Evolutionary conservation across 2,888 invertebrate species (phyloP), one percentile per base, ranked within the genome.

Genomic region (Acanthoscelides obtectus): DNA sequence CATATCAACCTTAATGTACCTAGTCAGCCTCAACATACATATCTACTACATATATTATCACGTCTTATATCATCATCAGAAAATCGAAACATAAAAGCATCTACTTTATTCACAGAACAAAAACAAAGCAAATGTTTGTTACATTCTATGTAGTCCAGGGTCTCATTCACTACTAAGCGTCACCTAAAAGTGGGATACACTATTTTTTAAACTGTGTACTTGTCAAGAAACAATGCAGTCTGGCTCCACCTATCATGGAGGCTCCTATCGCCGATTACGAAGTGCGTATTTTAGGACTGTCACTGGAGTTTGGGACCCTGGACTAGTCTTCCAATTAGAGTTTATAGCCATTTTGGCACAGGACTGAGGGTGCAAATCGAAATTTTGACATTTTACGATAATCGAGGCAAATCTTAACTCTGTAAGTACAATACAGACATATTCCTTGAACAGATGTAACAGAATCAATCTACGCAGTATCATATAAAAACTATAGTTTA

Each of bases 11-110:
- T 78, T 77, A 79, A 78, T 75, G 78, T n/a, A n/a, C 76, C 74
- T 80, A 80, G 79, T 80, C 80, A 80, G 80, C 80, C 80, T 80
- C 80, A 78, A 80, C 79, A 78, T 76, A 79, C 77, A 78, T 75
- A 72, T 75, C 77, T 78, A 78, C 76, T 75, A 77, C 76, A 78
- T 79, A 65, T 65, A 66, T 66, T 66, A 79, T 79, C 79, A 79
- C 79, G 77, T 77, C 73, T 70, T 73, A 77, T 73, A 66, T 66
- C 17, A 66, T 66, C 19, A 63, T 66, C 72, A 27, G 20, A 67
- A 72, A 22, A 67, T 4, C 22, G 22, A 22, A 67, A 68, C 22
- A 45, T 6, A 45, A 45, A 45, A 6, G 17, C 45, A 45, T 45
- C 45, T 45, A 45, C 45, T 12, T 3, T 45, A 45, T 45, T 45